These are phyloP conservation scores for Drosophila phalerata DNA, from an alignment of 2,888 invertebrate genomes.

Conservation along the genomic window DNA sequence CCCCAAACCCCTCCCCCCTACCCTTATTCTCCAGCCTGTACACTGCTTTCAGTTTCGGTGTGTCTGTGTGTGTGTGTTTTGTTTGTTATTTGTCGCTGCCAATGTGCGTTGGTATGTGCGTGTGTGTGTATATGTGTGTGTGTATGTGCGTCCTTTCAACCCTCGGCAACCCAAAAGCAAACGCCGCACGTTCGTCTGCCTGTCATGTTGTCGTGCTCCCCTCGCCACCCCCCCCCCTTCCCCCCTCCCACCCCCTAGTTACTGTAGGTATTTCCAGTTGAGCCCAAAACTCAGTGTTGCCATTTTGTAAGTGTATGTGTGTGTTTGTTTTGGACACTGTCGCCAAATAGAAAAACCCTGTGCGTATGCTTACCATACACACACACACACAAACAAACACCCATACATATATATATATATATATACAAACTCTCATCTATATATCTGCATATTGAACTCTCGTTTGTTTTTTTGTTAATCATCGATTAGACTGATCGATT, in stretches of 20 bases:
- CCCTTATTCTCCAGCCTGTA: conserved; percentile 14
- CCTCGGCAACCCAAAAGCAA: conserved; percentile 41
- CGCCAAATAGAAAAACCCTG: conserved; percentile 67
- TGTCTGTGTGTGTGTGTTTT: conserved; percentile 2
- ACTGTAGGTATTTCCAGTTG: conserved; percentile 55
- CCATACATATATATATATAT: not conserved
- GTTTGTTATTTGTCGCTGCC: conserved; percentile 19
- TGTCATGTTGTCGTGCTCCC: conserved; percentile 46
- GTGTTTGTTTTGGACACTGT: conserved; percentile 70
- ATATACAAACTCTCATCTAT: conserved; percentile 1
- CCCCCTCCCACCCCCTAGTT: not conserved
- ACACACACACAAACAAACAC: conserved; percentile 13
- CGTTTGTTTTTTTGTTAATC: conserved; percentile 41
- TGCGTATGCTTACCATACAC: conserved; percentile 32
- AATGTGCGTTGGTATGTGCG: conserved; percentile 13
- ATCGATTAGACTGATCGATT: conserved; percentile 51
- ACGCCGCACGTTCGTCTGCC: conserved; percentile 58
- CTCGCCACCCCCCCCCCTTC: not conserved
- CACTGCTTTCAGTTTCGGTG: conserved; percentile 40
- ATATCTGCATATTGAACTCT: conserved; percentile 22
- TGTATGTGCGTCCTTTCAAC: conserved; percentile 57
- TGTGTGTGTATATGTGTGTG: conserved; percentile 12
- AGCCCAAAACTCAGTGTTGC: conserved; percentile 49
- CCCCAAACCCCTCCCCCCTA: not conserved
- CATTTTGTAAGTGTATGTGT: conserved; percentile 48